Evolutionary conservation across 2,113 vertebrate genomes (phyloP).

Genomic region (Carettochelys insculpta): DNA sequence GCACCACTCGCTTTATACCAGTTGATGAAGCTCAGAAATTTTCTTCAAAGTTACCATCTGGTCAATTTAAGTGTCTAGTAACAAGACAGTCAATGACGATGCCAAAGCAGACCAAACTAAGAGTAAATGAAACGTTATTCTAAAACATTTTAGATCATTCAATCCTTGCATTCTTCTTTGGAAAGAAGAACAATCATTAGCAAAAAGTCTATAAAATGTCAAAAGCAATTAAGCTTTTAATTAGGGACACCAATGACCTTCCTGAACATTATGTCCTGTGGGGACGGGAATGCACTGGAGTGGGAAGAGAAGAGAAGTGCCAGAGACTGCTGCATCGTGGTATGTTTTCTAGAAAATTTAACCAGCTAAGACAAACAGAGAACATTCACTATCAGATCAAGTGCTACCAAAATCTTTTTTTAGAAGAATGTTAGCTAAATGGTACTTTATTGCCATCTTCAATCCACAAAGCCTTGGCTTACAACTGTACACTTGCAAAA

Average conservation of each 20-base stretch:
- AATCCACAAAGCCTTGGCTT: background rate
- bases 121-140: background rate
- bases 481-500: background rate
- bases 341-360: background rate
- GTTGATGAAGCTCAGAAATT: conserved; percentile 31
- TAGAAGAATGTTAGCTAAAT: background rate
- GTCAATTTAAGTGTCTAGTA: background rate
- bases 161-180: background rate
- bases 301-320: background rate
- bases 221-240: background rate
- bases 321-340: background rate
- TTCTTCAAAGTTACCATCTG: background rate
- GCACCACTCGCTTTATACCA: conserved; percentile 8
- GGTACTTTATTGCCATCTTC: background rate
- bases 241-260: background rate
- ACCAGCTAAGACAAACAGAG: background rate
- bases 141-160: background rate
- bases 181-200: background rate
- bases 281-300: background rate
- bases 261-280: background rate
- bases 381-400: background rate
- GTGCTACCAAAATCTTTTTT: background rate
- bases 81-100: background rate
- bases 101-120: background rate
- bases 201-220: background rate